Conservation (phyloP, 2,797 vertebrate genomes). For the Enteromius viviparus region DNA sequence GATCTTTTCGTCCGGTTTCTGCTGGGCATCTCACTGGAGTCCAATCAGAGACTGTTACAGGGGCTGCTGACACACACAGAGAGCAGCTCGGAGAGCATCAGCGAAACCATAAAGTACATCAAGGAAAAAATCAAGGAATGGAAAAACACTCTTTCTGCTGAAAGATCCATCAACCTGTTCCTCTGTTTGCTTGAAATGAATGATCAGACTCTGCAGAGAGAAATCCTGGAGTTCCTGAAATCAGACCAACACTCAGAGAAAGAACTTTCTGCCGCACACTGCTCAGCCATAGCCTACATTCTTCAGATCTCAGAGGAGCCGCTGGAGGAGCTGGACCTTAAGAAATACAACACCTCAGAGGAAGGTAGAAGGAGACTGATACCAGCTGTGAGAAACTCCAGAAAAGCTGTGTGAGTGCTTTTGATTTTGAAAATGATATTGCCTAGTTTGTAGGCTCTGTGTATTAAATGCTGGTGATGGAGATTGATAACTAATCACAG, state of each 20-base stretch:
- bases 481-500: too few species aligned
- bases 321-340: slow-evolving; percentile 2
- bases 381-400: slow-evolving; percentile 14
- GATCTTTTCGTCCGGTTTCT: neutral
- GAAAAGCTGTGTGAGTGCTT: slow-evolving; percentile 9
- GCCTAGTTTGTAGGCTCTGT: too few species aligned
- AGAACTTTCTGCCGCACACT: neutral
- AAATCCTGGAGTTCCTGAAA: slow-evolving; percentile 8
- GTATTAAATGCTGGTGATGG: too few species aligned
- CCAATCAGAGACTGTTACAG: slow-evolving; percentile 7
- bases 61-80: neutral
- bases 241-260: neutral
- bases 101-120: neutral
- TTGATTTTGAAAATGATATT: too few species aligned
- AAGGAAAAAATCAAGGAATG: slow-evolving; percentile 5
- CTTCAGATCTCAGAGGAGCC: slow-evolving; percentile 4
- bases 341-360: slow-evolving; percentile 15
- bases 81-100: neutral
- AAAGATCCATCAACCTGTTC: slow-evolving; percentile 12
- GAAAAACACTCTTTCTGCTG: slow-evolving; percentile 1
- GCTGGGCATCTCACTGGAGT: neutral
- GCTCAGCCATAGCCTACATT: slow-evolving; percentile 5
- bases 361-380: slow-evolving; percentile 3
- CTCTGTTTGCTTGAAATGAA: slow-evolving; percentile 16
- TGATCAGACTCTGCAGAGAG: neutral